phyloP scores from a whole-genome alignment of 2,888 invertebrate species.

The Lamellibrachia satsuma region DNA sequence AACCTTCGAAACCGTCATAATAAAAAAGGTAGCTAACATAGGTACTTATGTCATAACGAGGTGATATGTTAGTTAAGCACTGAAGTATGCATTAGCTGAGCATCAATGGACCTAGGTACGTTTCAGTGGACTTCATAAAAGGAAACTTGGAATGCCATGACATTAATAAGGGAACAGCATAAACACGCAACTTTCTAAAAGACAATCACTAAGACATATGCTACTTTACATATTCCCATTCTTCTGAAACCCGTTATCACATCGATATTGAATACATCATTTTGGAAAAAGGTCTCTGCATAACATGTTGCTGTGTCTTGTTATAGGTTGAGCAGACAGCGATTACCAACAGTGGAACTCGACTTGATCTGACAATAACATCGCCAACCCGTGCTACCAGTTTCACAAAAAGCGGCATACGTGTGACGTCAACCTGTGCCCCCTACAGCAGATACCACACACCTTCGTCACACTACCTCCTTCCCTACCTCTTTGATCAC shows the following conservation, averaged over 20 bases:
- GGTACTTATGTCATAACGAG: too few species aligned
- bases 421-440: constrained; percentile 20
- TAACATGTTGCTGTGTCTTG: not conserved
- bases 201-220: too few species aligned
- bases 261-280: not conserved
- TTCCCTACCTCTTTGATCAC: constrained; percentile 26
- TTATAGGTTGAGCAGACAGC: not conserved
- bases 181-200: too few species aligned
- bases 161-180: too few species aligned
- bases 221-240: too few species aligned
- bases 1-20: too few species aligned
- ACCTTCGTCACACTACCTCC: not conserved
- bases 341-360: constrained; percentile 6
- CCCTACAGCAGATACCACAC: not conserved
- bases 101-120: too few species aligned
- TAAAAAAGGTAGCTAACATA: too few species aligned
- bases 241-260: not conserved
- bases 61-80: too few species aligned
- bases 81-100: too few species aligned
- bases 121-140: too few species aligned
- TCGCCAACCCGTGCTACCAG: constrained; percentile 27
- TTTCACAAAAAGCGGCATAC: constrained; percentile 8
- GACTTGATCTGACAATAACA: constrained; percentile 14
- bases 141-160: too few species aligned
- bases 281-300: not conserved